Evolutionary conservation across 2,888 invertebrate species (phyloP).

Genomic region (Nomada hirtipes): DNA sequence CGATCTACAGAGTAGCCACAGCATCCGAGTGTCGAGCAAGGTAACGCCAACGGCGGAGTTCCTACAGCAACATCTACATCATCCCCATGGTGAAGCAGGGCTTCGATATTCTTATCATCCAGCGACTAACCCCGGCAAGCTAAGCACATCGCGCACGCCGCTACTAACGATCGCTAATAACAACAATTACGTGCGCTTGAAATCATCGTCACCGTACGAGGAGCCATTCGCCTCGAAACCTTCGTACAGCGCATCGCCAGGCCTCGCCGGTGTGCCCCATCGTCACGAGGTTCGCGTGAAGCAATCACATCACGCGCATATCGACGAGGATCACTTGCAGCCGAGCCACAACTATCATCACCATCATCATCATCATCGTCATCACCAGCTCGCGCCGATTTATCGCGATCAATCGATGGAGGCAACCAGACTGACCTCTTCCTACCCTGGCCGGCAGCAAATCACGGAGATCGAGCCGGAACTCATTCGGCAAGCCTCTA

Average conservation of each 20-base stretch:
- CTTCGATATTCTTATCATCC: constrained; percentile 73
- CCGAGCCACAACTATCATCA: constrained; percentile 55
- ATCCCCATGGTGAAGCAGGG: constrained; percentile 70
- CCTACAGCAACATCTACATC: constrained; percentile 76
- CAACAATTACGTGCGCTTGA: constrained; percentile 75
- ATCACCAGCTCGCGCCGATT: constrained; percentile 48
- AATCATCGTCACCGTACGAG: constrained; percentile 65
- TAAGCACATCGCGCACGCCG: constrained; percentile 66
- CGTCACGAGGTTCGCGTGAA: constrained; percentile 64
- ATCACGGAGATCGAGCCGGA: constrained; percentile 70
- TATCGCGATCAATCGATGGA: constrained; percentile 61
- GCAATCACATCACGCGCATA: constrained; percentile 60
- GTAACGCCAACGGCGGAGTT: constrained; percentile 81
- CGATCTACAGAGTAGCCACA: constrained; percentile 78
- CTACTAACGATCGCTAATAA: constrained; percentile 73
- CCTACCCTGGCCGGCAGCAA: constrained; percentile 59
- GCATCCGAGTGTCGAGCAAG: constrained; percentile 80
- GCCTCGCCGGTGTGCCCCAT: constrained; percentile 28
- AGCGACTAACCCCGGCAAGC: constrained; percentile 72
- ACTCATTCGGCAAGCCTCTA: constrained; percentile 71
- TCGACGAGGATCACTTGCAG: constrained; percentile 57
- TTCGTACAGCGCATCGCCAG: constrained; percentile 33
- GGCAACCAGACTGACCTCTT: constrained; percentile 27
- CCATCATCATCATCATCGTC: constrained; percentile 49
- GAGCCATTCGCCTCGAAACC: constrained; percentile 39